These are phyloP conservation scores for Polietes domitor DNA, from an alignment of 2,888 invertebrate genomes.

Conservation along the genomic window DNA sequence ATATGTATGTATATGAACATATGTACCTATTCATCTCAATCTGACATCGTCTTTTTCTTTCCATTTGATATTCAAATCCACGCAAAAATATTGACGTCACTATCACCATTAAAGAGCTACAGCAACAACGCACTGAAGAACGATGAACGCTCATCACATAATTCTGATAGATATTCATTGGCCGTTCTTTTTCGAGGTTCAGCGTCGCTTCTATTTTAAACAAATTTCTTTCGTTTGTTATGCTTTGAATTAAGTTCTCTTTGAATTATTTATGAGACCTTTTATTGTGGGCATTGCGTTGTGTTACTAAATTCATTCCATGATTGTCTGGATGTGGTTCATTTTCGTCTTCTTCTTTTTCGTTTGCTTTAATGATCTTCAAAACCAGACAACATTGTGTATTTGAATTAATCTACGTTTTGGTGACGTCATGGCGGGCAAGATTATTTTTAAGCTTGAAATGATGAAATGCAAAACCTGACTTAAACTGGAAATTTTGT, in stretches of 20 bases:
- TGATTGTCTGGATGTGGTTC: too few species aligned
- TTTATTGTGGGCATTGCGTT: background rate
- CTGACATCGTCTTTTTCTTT: background rate
- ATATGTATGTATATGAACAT: background rate
- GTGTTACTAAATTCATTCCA: background rate
- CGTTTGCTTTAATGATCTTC: too few species aligned
- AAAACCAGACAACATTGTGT: background rate
- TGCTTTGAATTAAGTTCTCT: background rate
- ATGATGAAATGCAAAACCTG: too few species aligned
- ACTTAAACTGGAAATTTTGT: too few species aligned
- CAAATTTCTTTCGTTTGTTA: conserved; percentile 1
- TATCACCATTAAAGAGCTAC: background rate
- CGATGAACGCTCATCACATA: background rate
- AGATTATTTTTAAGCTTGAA: too few species aligned
- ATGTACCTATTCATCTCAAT: background rate
- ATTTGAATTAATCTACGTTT: background rate
- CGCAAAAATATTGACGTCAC: conserved; percentile 22
- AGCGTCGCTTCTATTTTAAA: background rate
- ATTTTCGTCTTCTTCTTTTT: too few species aligned
- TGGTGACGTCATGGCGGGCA: conserved; percentile 2
- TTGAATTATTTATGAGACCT: conserved; percentile 27
- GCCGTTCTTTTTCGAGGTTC: background rate
- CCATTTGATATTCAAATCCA: background rate
- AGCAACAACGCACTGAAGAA: too few species aligned
- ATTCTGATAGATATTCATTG: background rate